Evolutionary conservation across 2,797 vertebrate species (phyloP).

Genomic region (Sorex maritimensis): DNA sequence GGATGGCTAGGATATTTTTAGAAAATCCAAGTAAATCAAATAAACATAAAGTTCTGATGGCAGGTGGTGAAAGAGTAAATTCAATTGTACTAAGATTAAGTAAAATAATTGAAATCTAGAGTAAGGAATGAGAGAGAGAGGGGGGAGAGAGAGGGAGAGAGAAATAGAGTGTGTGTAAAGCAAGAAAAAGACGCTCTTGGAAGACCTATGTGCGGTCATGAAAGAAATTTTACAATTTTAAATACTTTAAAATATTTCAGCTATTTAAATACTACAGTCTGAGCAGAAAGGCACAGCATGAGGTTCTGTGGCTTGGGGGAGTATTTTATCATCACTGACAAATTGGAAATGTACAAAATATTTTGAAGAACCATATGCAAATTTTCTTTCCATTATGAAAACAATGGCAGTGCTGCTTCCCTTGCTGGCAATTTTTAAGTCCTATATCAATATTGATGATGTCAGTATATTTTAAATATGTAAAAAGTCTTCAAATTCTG

Average conservation of each 20-base stretch:
- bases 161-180: not conserved
- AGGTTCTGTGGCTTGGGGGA: constrained; percentile 54
- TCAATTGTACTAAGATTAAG: not conserved
- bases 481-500: constrained; percentile 36
- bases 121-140: not conserved
- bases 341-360: constrained; percentile 24
- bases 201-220: constrained; percentile 26
- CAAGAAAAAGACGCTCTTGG: not conserved
- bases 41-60: constrained; percentile 43
- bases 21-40: constrained; percentile 14
- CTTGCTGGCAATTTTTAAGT: constrained; percentile 26
- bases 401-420: not conserved
- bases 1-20: not conserved
- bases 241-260: too few species aligned
- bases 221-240: constrained; percentile 32
- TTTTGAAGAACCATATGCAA: constrained; percentile 36
- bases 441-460: constrained; percentile 22
- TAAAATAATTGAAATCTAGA: not conserved
- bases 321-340: constrained; percentile 53
- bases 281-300: not conserved
- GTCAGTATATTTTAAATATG: not conserved
- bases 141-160: too few species aligned
- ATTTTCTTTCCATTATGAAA: constrained; percentile 58
- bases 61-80: not conserved
- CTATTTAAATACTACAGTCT: not conserved